Base-by-base conservation (phyloP, 2,888 invertebrate species). In the Dicycla oo region DNA sequence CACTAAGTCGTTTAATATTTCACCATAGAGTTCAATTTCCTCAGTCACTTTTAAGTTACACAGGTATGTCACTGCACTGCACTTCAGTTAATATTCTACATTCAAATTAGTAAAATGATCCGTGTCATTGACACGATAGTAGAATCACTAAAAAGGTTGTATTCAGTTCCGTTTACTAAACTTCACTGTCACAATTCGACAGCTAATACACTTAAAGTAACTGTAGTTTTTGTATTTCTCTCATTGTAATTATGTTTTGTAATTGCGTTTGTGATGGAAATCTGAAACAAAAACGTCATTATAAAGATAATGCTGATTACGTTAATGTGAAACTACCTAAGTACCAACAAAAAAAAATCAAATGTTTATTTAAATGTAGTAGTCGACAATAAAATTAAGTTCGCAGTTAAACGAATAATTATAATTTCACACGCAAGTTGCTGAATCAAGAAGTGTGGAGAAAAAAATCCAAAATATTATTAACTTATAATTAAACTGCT, bases 261-360 rank as follows among this genome's bases (percentile, higher is more conserved):
- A 57, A 64, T 64, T 69, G 49, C 54, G 34, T 63, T 34, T 47
- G 23, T 54, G 70, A 70, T 60, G 60, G 26, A 15, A 63, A 81
- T 70, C 82, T 82, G 81, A 62, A 82, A 82, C 84, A 84, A 84
- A 69, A 66, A 83, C 30, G 15, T 38, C 20, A 75, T 53, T 54
- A 43, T 80, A 38, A 69, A 65, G n/a, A 75, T 58, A 70, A 62
- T 57, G 56, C 20, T 54, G 43, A 60, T 60, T 38, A 40, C 49
- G 4, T 45, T 15, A 1, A 20, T 43, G 4, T 26, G 23, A 49
- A 65, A 40, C 34, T 34, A 38, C 15, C 18, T 58, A 0, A 18
- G 3, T 49, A 49, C 0, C n/a, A n/a, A 60, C 20, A 20, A 34
- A 45, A 53, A 57, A 34, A 34, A 34, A n/a, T n/a, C n/a, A n/a